Base-by-base conservation (phyloP, 2,888 invertebrate genomes). In the Bombylius discolor region DNA sequence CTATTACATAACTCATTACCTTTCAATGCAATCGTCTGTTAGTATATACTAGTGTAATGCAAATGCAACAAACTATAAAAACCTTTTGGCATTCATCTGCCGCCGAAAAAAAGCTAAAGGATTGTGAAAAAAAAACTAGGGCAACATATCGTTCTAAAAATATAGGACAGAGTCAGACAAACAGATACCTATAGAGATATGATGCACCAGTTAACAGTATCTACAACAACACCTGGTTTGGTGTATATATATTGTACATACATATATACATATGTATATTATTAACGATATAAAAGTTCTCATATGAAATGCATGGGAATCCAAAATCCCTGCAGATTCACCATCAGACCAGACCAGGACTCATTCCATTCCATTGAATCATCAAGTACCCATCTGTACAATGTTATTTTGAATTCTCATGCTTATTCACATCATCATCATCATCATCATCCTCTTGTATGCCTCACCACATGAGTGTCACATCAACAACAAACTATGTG, bases 1-100 rank as follows among this genome's bases (percentile, higher is more conserved):
- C 52, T 46, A 53, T 58, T 56, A 56, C 50, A 56, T 56, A 53
- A 56, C 58, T 55, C 56, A 58, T 58, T 58, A 58, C 56, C 45
- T 53, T 47, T 53, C 55, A 49, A 50, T 49, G 52, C 56, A 52
- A 52, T 56, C 56, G 11, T 42, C 39, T 11, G 8, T 11, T 5
- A 3, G 4, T 5, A 7, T 7, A 8, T 8, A 36, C 7, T 36
- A 36, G 34, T 36, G 34, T 5, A 7, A 7, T 7, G 11, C 39
- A 42, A 42, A 11, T 42, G 39, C 39, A 42, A 42, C 11, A 11
- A 42, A 42, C 39, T 42, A 42, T 4, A 42, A 11, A 42, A 11
- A 42, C 11, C 11, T 42, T 23, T 42, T 42, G 39, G 39, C 39
- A 42, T 42, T 42, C 39, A 42, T 42, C 39, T 11, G 11, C 12